Evolutionary conservation across 2,797 vertebrate genomes (phyloP).

Genomic region (Schizothorax lantsangensis): DNA sequence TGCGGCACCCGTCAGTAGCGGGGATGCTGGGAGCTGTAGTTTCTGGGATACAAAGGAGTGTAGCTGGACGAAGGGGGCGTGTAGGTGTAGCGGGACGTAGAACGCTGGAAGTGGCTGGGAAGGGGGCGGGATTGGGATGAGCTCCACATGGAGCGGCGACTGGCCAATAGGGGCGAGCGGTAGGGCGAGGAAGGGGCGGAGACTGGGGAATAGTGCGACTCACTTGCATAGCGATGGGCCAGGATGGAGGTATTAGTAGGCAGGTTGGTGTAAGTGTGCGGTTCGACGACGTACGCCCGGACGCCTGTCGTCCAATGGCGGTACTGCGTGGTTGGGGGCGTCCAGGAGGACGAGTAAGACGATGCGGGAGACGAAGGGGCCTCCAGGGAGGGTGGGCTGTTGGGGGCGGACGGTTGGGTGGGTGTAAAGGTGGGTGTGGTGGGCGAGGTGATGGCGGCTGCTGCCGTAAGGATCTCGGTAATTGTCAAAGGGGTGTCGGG

Average conservation of each 20-base stretch:
- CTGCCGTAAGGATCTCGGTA: conserved; percentile 31
- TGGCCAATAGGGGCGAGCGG: conserved; percentile 66
- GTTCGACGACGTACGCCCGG: conserved; percentile 74
- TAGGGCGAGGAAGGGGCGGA: conserved; percentile 74
- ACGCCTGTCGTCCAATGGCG: conserved; percentile 77
- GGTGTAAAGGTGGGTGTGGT: conserved; percentile 43
- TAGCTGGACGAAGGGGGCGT: conserved; percentile 71
- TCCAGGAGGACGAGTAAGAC: conserved; percentile 58
- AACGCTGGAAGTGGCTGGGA: conserved; percentile 64
- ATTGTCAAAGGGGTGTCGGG: conserved; percentile 55
- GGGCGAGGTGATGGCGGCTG: conserved; percentile 50
- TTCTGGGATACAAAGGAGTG: conserved; percentile 74
- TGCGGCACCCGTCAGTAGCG: conserved; percentile 86
- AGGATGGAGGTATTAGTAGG: conserved; percentile 58
- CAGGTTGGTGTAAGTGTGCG: conserved; percentile 64
- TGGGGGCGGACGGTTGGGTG: conserved; percentile 54
- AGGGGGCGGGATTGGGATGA: conserved; percentile 58
- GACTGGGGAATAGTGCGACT: conserved; percentile 63
- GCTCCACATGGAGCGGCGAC: conserved; percentile 69
- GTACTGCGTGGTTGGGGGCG: conserved; percentile 64
- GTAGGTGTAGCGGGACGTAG: conserved; percentile 68
- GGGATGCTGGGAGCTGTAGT: conserved; percentile 83
- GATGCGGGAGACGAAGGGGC: conserved; percentile 63
- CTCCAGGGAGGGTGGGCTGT: conserved; percentile 73
- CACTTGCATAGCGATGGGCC: conserved; percentile 64